Evolutionary conservation across 1,140 invertebrate genomes (phyloP), one percentile per base, ranked within the genome.

Genomic region (Drosophila rhopaloa): DNA sequence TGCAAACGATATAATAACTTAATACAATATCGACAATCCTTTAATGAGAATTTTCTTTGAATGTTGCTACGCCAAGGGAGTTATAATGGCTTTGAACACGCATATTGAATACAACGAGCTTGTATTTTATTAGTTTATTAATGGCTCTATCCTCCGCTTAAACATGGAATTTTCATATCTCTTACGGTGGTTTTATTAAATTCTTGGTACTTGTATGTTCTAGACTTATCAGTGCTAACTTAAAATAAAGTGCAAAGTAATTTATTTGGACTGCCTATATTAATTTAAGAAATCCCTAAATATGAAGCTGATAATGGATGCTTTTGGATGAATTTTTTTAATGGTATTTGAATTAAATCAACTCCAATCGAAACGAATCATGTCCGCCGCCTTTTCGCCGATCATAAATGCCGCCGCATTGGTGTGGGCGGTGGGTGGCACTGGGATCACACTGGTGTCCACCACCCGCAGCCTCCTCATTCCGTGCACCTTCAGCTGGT

Each of bases 371-470:
- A 92, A 91, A 79, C 95, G 96, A 37, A 98, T 97, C 92, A 98
- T 93, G 92, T 98, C 96, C 0, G 97, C 95, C 0, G 94, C 96
- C 92, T 97, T 98, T 92, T 98, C 97, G 0, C 95, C 97, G 56
- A 98, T 96, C 97, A 98, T 98, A 61, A 95, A 95, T 8, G 96
- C 94, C 0, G 95, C 94, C 3, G 96, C 96, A 70, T 95, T 96
- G 0, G 95, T 95, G 88, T 97, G 96, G 0, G 95, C 96, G 0
- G 94, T 94, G 6, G 95, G 94, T 24, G 96, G 94, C 5, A 93
- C 90, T 0, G 97, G 97, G 84, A 97, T 96, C 0, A 97, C 93
- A 29, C 96, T 96, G 41, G 94, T 95, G 91, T 98, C 97, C 1
- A 95, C 95, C 0, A 97, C 96, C 51, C 97, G 93, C 16, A 98